phyloP scores from a whole-genome alignment of 2,888 invertebrate genomes.

The Drosophila trichaetosa region DNA sequence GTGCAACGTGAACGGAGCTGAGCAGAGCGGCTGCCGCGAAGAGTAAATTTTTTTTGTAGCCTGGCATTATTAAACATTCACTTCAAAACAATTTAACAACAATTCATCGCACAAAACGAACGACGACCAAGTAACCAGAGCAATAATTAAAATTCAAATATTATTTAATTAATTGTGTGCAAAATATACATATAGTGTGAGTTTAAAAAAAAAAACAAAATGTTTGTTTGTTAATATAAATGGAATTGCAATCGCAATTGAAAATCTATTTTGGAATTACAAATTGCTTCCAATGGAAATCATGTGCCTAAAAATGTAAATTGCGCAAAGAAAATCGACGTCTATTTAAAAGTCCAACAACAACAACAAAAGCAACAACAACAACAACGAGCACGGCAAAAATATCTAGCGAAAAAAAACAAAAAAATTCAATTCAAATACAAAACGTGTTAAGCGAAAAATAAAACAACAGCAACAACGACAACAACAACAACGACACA shows the following conservation, averaged over 20 bases:
- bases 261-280: conserved; percentile 70
- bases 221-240: conserved; percentile 44
- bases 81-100: conserved; percentile 55
- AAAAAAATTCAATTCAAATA: conserved; percentile 73
- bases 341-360: conserved; percentile 75
- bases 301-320: conserved; percentile 82
- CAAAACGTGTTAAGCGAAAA: conserved; percentile 77
- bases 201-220: conserved; percentile 15
- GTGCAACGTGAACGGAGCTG: conserved; percentile 70
- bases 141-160: conserved; percentile 40
- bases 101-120: conserved; percentile 47
- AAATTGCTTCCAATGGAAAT: conserved; percentile 79
- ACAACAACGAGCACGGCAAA: conserved; percentile 61
- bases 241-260: conserved; percentile 59
- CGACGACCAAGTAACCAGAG: conserved; percentile 46
- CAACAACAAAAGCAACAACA: conserved; percentile 42
- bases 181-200: conserved; percentile 26
- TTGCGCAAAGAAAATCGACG: conserved; percentile 80
- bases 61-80: conserved; percentile 54
- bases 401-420: conserved; percentile 63
- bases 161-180: conserved; percentile 33
- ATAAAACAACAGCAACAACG: conserved; percentile 55
- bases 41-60: conserved; percentile 60
- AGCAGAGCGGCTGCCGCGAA: conserved; percentile 64
- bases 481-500: conserved; percentile 56